phyloP scores from a whole-genome alignment of 2,113 vertebrate genomes.

The Odocoileus virginianus region DNA sequence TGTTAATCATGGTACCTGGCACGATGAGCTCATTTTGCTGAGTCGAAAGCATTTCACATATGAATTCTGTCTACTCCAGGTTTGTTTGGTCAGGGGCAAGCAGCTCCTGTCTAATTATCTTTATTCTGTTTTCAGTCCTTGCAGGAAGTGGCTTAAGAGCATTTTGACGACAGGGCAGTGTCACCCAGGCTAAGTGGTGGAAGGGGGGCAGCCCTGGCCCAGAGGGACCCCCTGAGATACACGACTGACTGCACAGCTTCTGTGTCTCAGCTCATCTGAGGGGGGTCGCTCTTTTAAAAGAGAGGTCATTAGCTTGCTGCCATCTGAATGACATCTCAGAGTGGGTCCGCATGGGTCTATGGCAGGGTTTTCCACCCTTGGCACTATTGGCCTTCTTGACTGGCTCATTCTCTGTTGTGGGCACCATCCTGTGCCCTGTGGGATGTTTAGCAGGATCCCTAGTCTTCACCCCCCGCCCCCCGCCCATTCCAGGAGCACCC shows the following conservation, averaged over 20 bases:
- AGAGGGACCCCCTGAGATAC: not conserved
- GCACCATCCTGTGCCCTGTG: not conserved
- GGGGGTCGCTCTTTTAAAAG: not conserved
- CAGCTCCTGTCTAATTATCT: not conserved
- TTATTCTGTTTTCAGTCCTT: not conserved
- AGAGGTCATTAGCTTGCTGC: not conserved
- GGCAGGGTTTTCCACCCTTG: not conserved
- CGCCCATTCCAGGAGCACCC: not conserved
- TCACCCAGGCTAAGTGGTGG: not conserved
- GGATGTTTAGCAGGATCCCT: not conserved
- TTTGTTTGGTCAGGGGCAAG: no score
- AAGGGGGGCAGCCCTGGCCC: no score
- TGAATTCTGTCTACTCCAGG: not conserved
- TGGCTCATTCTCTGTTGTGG: not conserved
- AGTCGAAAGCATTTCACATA: not conserved
- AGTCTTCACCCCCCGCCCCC: fast-evolving
- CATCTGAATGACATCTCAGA: fast-evolving
- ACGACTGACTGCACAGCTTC: fast-evolving
- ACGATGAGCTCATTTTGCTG: fast-evolving
- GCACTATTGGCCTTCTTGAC: fast-evolving
- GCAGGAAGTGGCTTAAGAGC: not conserved
- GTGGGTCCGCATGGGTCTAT: not conserved
- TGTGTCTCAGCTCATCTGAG: not conserved
- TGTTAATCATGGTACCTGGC: fast-evolving
- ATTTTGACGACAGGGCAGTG: no score